Evolutionary conservation across 2,113 vertebrate species (phyloP).

Genomic region (Xyrauchen texanus): DNA sequence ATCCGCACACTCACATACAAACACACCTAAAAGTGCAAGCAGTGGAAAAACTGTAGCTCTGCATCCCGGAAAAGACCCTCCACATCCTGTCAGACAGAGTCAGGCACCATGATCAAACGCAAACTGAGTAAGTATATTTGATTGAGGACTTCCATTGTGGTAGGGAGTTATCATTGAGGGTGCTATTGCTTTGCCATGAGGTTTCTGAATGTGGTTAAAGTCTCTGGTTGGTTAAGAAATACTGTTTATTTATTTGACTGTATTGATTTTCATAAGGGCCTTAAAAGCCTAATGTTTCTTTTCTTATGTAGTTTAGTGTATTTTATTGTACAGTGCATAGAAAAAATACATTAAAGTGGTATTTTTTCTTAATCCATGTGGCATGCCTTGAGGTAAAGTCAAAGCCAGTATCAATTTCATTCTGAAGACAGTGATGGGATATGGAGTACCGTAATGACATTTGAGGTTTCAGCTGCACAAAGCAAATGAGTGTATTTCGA

Average conservation of each 20-base stretch:
- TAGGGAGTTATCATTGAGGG: background rate
- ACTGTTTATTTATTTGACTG: background rate
- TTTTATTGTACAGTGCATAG: background rate
- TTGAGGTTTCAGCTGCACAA: conserved; percentile 18
- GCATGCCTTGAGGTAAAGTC: conserved; percentile 1
- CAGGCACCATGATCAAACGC: conserved; percentile 62
- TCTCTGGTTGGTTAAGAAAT: background rate
- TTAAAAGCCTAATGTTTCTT: background rate
- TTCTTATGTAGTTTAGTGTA: background rate
- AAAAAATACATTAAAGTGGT: background rate
- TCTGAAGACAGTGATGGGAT: conserved; percentile 13
- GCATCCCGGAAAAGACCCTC: conserved; percentile 1
- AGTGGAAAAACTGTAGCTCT: background rate
- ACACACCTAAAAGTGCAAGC: background rate
- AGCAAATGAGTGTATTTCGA: conserved; percentile 11
- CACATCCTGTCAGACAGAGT: background rate
- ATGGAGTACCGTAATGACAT: conserved; percentile 7
- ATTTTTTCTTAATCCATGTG: conserved; percentile 6
- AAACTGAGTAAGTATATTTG: conserved; percentile 58
- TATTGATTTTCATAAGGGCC: background rate
- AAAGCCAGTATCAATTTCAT: background rate
- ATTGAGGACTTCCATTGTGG: conserved; percentile 34
- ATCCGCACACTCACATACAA: conserved; percentile 10
- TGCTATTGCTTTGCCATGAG: background rate
- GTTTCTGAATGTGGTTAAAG: background rate